Percentiles rank a stretch among this genome's conserved stretches.
Evolutionary conservation across 2,888 invertebrate genomes (phyloP).

Genomic region (Lydus trimaculatus): DNA sequence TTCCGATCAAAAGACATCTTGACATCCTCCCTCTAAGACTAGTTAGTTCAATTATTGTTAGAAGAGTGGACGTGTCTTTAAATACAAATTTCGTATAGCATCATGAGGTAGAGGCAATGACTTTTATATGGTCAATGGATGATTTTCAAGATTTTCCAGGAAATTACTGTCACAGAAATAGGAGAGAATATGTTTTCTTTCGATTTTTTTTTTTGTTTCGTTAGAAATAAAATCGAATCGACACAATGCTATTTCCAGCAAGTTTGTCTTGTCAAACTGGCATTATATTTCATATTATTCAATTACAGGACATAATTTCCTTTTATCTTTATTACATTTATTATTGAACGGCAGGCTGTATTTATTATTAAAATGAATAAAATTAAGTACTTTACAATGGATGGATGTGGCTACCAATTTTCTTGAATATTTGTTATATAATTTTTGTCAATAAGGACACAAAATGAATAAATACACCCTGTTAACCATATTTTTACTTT

Average conservation of each 20-base stretch:
- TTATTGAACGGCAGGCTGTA: background rate
- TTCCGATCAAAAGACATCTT: constrained; percentile 20
- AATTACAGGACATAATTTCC: background rate
- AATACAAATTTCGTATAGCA: background rate
- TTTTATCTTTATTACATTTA: background rate
- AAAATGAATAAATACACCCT: background rate
- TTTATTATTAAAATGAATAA: background rate
- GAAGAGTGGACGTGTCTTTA: background rate
- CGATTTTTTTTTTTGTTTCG: background rate
- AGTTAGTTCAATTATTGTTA: constrained; percentile 5
- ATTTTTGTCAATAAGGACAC: background rate
- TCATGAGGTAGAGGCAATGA: background rate
- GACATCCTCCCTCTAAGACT: background rate
- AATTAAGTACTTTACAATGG: background rate
- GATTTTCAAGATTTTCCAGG: background rate
- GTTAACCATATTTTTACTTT: background rate
- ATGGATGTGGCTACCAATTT: background rate
- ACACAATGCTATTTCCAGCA: background rate
- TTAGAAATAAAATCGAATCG: background rate
- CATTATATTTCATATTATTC: background rate
- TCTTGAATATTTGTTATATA: background rate
- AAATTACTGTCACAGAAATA: background rate
- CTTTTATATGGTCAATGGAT: background rate
- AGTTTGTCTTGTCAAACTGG: background rate
- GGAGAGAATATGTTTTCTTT: background rate